Evolutionary conservation across 35 echinoderm and acorn worm species (phyloP), one percentile per base, ranked within the genome.

Genomic region (Acanthaster planci): DNA sequence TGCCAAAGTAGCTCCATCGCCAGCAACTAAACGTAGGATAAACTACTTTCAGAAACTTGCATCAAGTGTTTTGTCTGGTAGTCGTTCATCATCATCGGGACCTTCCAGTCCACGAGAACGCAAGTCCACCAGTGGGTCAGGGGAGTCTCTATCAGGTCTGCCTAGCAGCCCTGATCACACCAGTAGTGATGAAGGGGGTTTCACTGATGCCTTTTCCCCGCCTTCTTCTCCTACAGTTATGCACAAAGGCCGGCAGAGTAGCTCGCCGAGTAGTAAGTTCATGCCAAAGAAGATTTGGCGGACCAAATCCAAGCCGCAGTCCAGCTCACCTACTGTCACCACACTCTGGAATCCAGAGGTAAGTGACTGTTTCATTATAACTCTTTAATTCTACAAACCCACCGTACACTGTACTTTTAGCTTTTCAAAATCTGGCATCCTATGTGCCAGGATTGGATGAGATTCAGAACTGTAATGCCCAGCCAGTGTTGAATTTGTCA

Each of bases 211-310:
- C 39, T 38, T 35, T 78, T 23, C 85, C n/a, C 85, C 85, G 36
- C 75, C 76, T 87, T 76, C 85, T 54, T 78, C 85, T 87, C 68
- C 76, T 54, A 77, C 85, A 87, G 85, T 87, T 87, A 87, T 87
- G 85, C 85, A 87, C 67, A 87, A 78, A 54, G 85, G 85, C 34
- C 77, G 76, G 53, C 76, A 53, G 76, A 76, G 67, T 40, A 77
- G 40, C 52, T 87, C 85, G 39, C 85, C 85, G 22, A 87, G 85
- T 52, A 87, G 85, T 78, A 77, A 77, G 39, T 77, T 87, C 76
- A 77, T 87, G 36, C 85, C 85, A 50, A 78, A 76, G 72, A 87
- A 87, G 40, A 83, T 83, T 53, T 87, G 85, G 85, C 37, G 85
- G 55, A 57, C 47, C 40, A 87, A 87, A 37, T 87, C 85, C 15